These are phyloP conservation scores for Peribatodes rhomboidaria DNA, from an alignment of 2,888 invertebrate species.

Conservation along the genomic window DNA sequence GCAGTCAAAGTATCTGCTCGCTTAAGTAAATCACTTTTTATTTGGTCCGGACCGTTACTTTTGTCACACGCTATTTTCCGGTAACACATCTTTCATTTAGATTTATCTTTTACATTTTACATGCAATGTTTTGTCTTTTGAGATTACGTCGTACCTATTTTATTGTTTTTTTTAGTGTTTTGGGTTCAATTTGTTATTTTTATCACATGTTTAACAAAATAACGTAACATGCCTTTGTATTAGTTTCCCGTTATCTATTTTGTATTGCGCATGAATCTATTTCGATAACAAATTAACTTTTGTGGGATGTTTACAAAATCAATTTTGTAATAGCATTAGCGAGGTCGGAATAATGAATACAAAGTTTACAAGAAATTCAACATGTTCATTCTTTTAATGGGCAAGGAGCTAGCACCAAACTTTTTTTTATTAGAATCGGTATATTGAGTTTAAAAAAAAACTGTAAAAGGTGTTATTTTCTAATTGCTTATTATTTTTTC, in stretches of 20 bases:
- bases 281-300: conserved; percentile 38
- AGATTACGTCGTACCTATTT: not conserved
- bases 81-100: conserved; percentile 12
- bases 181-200: conserved; percentile 11
- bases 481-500: too few relatives aligned
- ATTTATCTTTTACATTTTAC: conserved; percentile 8
- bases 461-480: too few relatives aligned
- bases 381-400: not conserved
- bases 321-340: conserved; percentile 42
- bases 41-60: not conserved
- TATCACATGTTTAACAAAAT: conserved; percentile 10
- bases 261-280: conserved; percentile 16
- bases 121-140: conserved; percentile 16
- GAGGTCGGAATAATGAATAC: conserved; percentile 37
- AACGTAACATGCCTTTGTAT: not conserved
- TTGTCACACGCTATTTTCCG: conserved; percentile 2
- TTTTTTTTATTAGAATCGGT: not conserved
- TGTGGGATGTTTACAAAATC: conserved; percentile 41
- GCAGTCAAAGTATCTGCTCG: not conserved
- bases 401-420: conserved; percentile 3
- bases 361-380: conserved; percentile 37
- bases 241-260: conserved; percentile 1
- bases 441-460: too few relatives aligned
- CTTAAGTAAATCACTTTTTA: not conserved
- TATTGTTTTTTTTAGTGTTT: conserved; percentile 8